Evolutionary conservation across 1,140 invertebrate genomes (phyloP).

Genomic region (Bilobella aurantiaca): DNA sequence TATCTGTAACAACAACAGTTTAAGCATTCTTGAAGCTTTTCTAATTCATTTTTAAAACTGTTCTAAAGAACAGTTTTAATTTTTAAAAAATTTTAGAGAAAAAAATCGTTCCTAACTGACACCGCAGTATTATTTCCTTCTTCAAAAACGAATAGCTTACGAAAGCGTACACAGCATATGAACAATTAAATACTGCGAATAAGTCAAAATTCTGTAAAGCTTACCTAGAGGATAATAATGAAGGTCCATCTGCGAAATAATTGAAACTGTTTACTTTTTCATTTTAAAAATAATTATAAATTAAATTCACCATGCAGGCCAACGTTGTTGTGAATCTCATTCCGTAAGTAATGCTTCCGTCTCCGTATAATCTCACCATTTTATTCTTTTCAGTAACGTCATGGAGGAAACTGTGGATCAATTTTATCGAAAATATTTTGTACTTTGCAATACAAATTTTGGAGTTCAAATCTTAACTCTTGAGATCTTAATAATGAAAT

Average conservation of each 20-base stretch:
- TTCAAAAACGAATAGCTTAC: too few species aligned
- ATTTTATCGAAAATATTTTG: background rate
- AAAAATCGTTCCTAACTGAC: background rate
- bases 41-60: too few species aligned
- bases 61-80: too few species aligned
- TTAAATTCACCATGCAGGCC: slow-evolving; percentile 65
- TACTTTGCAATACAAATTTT: too few species aligned
- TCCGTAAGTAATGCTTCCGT: slow-evolving; percentile 90
- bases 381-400: slow-evolving; percentile 98
- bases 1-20: slow-evolving; percentile 47
- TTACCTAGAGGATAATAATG: slow-evolving; percentile 82
- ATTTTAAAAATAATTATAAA: background rate
- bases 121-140: background rate
- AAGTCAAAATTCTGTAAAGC: background rate
- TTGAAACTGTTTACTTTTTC: background rate
- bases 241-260: slow-evolving; percentile 66
- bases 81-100: background rate
- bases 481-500: too few species aligned
- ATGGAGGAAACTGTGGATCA: slow-evolving; percentile 70
- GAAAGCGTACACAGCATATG: too few species aligned
- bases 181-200: too few species aligned
- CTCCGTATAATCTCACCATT: slow-evolving; percentile 78
- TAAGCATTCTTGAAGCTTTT: background rate
- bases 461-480: too few species aligned
- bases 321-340: slow-evolving; percentile 97